phyloP scores from a whole-genome alignment of 2,888 invertebrate genomes.

The Agrochola litura region DNA sequence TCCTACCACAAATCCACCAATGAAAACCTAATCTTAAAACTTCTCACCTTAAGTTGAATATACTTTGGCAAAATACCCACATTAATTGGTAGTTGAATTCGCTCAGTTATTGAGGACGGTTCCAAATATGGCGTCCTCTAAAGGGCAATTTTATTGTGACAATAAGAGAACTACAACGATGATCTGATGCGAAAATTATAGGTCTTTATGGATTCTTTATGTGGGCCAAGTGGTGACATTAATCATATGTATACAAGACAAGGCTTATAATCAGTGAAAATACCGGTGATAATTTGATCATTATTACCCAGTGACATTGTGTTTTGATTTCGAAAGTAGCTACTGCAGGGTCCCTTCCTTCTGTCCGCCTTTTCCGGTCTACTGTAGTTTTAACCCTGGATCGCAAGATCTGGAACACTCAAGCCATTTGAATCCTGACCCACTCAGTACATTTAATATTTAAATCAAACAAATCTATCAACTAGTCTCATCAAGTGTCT shows the following conservation, averaged over 20 bases:
- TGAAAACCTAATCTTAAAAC: background rate
- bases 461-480: too few species aligned
- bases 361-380: background rate
- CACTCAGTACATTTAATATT: too few species aligned
- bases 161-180: conserved; percentile 33
- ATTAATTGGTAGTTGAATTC: conserved; percentile 48
- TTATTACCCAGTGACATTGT: background rate
- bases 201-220: conserved; percentile 39
- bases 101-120: conserved; percentile 37
- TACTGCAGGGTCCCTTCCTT: too few species aligned
- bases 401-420: too few species aligned
- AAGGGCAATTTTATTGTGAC: conserved; percentile 47
- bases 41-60: background rate
- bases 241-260: conserved; percentile 7
- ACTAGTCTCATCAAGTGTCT: too few species aligned
- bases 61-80: background rate
- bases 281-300: background rate
- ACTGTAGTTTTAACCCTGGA: too few species aligned
- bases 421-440: too few species aligned
- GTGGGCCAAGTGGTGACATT: background rate
- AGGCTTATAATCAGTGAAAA: background rate
- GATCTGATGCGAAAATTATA: conserved; percentile 51
- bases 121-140: conserved; percentile 46
- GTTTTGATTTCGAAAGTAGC: background rate
- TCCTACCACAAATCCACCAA: conserved; percentile 27